Percentiles rank a stretch among this genome's conserved stretches.
These are phyloP conservation scores for Phasia obesa DNA, from an alignment of 2,888 invertebrate species.

Conservation along the genomic window DNA sequence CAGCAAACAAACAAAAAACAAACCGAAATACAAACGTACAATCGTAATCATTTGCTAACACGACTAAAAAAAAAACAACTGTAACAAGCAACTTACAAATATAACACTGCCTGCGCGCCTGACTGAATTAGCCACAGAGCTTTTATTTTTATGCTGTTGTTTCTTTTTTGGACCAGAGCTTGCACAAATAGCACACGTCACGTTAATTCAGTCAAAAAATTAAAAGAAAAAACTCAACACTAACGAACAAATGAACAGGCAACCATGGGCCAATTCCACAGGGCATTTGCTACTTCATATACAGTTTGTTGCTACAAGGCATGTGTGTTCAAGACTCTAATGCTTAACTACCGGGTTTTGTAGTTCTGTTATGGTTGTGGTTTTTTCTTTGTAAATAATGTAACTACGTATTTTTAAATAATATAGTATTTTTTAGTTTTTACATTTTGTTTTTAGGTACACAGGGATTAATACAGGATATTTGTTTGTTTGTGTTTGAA, in stretches of 20 bases:
- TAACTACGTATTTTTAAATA: too few species aligned
- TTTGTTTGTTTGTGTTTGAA: not conserved
- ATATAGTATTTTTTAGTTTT: slow-evolving; percentile 30
- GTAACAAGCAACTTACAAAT: slow-evolving; percentile 37
- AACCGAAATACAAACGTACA: slow-evolving; percentile 27
- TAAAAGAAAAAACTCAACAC: slow-evolving; percentile 56
- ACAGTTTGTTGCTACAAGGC: not conserved
- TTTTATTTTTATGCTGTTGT: slow-evolving; percentile 5
- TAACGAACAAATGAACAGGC: slow-evolving; percentile 53
- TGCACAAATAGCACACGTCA: slow-evolving; percentile 75
- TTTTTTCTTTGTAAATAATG: slow-evolving; percentile 5
- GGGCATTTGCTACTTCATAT: slow-evolving; percentile 48
- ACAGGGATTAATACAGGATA: slow-evolving; percentile 48
- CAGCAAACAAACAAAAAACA: slow-evolving; percentile 30
- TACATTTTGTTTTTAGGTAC: slow-evolving; percentile 69
- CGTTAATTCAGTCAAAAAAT: slow-evolving; percentile 79
- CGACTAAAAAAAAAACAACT: slow-evolving; percentile 2
- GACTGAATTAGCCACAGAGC: slow-evolving; percentile 37
- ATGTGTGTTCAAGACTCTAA: slow-evolving; percentile 28
- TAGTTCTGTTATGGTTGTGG: slow-evolving; percentile 52
- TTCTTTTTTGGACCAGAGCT: slow-evolving; percentile 44
- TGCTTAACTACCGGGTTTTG: slow-evolving; percentile 61
- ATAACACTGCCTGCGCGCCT: slow-evolving; percentile 5
- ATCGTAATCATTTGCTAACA: slow-evolving; percentile 49
- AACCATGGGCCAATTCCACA: slow-evolving; percentile 29